Base-by-base conservation (phyloP, 2,888 invertebrate species). In the Andrena fulva region DNA sequence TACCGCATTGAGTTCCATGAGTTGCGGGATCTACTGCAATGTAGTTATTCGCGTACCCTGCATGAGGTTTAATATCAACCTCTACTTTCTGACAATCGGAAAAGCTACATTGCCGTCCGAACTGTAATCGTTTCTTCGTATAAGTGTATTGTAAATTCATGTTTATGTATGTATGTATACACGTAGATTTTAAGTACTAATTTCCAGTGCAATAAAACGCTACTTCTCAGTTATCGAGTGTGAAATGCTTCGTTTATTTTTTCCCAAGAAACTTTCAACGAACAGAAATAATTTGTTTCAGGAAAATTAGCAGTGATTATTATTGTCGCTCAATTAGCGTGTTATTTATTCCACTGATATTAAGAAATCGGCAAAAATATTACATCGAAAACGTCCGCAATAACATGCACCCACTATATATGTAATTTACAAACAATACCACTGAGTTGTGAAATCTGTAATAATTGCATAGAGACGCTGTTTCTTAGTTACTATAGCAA, bases 21-120 rank as follows among this genome's bases (percentile, higher is more conserved):
- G 95, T 91, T 27, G 95, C 94, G 7, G 96, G 95, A 91, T 95
- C 95, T 50, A 95, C 92, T 48, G 95, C 93, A 8, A 94, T 92
- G 85, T 95, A 96, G 87, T 94, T 91, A 77, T 92, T 93, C 91
- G 94, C 94, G 52, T 94, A 90, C 5, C 89, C 87, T 71, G 90
- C 91, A 80, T 95, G 94, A 31, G 95, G 93, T 79, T 90, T 89
- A 27, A 94, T 89, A 71, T 94, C 92, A 3, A 91, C 81, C 60
- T 93, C 92, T 20, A 91, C n/a, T 67, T 94, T 94, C 16, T 95
- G 94, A 1, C 91, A 92, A 33, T 93, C 90, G 77, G 94, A 94
- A 88, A 96, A 96, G 69, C 95, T 91, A 76, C 94, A 94, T 84
- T 95, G 94, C 60, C 93, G 94, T 1, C 95, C 96, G 83, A 95